A percentile compares a stretch with the other conserved stretches of the same genome.
Conservation (phyloP, 2,113 vertebrate species). For the Panthera uncia region DNA sequence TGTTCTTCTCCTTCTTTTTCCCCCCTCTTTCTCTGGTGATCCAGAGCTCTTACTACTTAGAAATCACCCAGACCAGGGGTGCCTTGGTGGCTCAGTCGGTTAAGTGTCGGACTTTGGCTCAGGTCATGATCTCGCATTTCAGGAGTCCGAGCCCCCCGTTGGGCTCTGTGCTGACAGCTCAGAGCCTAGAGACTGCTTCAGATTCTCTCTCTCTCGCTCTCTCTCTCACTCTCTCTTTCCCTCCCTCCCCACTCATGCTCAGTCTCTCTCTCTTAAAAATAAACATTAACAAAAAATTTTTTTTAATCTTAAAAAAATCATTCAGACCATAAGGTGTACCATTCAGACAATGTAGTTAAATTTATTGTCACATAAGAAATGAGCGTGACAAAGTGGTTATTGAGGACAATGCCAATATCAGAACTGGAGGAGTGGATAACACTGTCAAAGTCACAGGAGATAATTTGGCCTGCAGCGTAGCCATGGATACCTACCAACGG, state of each 20-base stretch:
- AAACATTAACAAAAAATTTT: no score
- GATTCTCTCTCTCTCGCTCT: no score
- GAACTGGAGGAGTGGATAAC: neutral
- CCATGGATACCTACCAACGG: neutral
- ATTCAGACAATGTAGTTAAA: neutral
- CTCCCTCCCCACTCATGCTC: no score
- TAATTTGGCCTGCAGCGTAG: neutral
- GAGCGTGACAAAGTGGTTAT: neutral
- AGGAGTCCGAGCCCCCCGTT: no score
- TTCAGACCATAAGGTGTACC: neutral
- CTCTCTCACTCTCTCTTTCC: no score
- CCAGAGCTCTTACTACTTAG: neutral
- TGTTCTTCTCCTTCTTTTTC: neutral
- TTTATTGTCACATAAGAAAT: neutral
- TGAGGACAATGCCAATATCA: neutral
- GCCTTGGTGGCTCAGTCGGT: no score
- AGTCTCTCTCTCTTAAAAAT: no score
- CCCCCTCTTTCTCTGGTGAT: neutral
- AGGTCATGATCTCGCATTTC: no score
- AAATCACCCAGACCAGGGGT: neutral
- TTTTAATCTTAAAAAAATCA: no score
- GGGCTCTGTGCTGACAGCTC: no score
- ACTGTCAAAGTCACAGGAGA: neutral
- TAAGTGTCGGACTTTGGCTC: no score
- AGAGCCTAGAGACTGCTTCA: no score